Percentiles rank a stretch among this genome's conserved stretches.
Evolutionary conservation across 2,888 invertebrate genomes (phyloP).

Genomic region (Diaphora mendica): DNA sequence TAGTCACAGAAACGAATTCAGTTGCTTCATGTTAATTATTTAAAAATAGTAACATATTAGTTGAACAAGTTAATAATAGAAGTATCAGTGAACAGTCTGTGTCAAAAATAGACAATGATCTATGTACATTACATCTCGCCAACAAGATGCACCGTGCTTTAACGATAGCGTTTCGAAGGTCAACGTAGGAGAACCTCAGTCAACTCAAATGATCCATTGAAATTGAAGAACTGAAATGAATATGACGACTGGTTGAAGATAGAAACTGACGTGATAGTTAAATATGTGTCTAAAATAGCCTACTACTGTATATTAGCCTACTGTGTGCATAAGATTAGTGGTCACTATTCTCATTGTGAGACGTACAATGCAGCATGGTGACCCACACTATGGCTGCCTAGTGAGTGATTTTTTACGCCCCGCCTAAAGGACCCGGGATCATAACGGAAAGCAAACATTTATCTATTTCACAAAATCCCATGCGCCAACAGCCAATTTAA

Average conservation of each 20-base stretch:
- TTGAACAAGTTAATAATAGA: constrained; percentile 55
- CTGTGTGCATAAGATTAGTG: too few species aligned
- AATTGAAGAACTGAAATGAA: neutral
- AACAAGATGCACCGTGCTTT: constrained; percentile 20
- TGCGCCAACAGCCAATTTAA: too few species aligned
- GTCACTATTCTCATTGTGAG: too few species aligned
- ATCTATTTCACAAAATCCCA: too few species aligned
- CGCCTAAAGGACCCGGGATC: too few species aligned
- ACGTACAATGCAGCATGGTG: too few species aligned
- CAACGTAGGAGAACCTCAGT: constrained; percentile 13
- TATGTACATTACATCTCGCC: constrained; percentile 54
- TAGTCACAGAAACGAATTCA: neutral
- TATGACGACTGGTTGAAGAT: neutral
- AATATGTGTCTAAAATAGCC: too few species aligned
- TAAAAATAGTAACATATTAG: constrained; percentile 44
- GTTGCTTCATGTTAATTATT: constrained; percentile 6
- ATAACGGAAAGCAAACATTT: too few species aligned
- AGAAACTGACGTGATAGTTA: neutral
- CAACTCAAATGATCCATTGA: constrained; percentile 9
- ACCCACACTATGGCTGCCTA: too few species aligned
- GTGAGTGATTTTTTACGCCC: too few species aligned
- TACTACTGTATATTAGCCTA: too few species aligned
- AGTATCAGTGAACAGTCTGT: constrained; percentile 43
- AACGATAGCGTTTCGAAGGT: constrained; percentile 23
- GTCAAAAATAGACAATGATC: constrained; percentile 57